Conservation (phyloP, 1,140 invertebrate genomes). For the Ceratitis capitata region DNA sequence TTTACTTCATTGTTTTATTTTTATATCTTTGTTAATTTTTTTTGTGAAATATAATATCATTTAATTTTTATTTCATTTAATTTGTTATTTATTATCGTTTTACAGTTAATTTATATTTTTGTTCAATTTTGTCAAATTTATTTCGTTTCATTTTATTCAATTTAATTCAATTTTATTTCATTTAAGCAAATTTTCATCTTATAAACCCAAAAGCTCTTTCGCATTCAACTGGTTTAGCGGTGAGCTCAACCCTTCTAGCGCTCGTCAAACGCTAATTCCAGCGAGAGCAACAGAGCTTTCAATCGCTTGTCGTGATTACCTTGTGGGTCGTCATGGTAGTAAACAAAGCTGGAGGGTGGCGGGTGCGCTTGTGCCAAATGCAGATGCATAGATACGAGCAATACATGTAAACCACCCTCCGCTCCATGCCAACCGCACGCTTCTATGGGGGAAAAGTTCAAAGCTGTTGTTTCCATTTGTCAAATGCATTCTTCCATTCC, state of each 20-base stretch:
- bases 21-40: background rate
- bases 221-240: background rate
- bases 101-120: too few relatives aligned
- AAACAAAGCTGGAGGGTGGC: background rate
- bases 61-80: too few relatives aligned
- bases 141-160: background rate
- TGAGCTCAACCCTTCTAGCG: background rate
- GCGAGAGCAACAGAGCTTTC: background rate
- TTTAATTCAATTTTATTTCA: background rate
- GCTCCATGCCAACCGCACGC: background rate
- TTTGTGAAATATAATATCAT: too few relatives aligned
- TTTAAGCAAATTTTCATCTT: background rate
- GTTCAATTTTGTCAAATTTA: background rate
- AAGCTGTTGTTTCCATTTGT: conserved; percentile 11
- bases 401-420: background rate
- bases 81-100: too few relatives aligned
- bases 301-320: background rate
- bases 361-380: background rate
- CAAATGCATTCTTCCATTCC: conserved; percentile 30
- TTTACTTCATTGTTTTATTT: too few relatives aligned
- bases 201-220: conserved; percentile 8
- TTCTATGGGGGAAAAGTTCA: background rate
- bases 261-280: background rate
- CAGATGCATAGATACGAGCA: background rate
- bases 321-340: background rate